Evolutionary conservation across 1,140 invertebrate species (phyloP), one percentile per base, ranked within the genome.

Genomic region (Cydia strobilella): DNA sequence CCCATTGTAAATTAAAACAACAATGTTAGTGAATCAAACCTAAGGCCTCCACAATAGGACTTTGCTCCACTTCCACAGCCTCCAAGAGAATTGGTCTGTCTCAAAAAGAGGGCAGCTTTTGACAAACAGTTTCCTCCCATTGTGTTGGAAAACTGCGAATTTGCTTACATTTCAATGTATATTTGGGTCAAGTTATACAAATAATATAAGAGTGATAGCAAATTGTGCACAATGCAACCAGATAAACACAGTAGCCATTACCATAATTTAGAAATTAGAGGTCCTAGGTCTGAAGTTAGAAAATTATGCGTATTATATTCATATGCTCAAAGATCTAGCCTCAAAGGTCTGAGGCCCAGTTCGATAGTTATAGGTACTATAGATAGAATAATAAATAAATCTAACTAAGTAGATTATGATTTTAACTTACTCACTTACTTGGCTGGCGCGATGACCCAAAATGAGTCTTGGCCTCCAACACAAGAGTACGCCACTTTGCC

Each of bases 21-120:
- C 54, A 59, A 59, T 59, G 54, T 59, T 7, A 59, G 54, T 23
- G 20, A 59, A 59, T 59, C 54, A 59, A 59, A 59, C 54, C 54
- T 5, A 23, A 59, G 54, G 9, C 18, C 20, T 23, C 6, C 3
- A 59, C 54, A 59, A 59, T 59, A 59, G 54, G 12, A 23, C 54
- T 59, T 59, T 23, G 18, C 54, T 59, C 54, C 54, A 59, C 7
- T 59, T 59, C 54, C 54, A 23, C 54, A 23, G 54, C 20, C 20
- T 23, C 20, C 54, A 3, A 12, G 18, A 59, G 20, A 59, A 59
- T 59, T 10, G 54, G 20, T 59, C 20, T 59, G 54, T 59, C 54
- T 23, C n/a, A 1, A 23, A 59, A 59, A 59, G 54, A 59, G 54
- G 54, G 23, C 54, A 59, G 54, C 18, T 59, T 59, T 59, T 59